phyloP scores from a whole-genome alignment of 2,113 vertebrate species.

The Paedocypris sp. region DNA sequence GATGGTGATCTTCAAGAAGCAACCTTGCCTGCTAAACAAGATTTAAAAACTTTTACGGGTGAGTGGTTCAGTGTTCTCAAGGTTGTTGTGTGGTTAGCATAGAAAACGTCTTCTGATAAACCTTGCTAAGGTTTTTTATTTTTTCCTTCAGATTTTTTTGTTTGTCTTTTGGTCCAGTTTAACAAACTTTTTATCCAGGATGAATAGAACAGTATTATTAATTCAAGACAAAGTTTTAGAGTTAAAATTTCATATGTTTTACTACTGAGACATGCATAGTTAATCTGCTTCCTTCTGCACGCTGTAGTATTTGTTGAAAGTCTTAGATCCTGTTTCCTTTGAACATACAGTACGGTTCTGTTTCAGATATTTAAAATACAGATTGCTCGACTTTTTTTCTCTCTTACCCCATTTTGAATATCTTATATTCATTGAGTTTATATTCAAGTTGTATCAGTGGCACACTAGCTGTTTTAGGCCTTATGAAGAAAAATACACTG shows the following conservation, averaged over 20 bases:
- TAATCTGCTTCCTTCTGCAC: not conserved
- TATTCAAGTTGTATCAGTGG: too few species aligned
- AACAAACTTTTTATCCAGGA: not conserved
- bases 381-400: too few species aligned
- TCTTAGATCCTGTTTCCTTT: too few species aligned
- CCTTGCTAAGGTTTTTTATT: not conserved
- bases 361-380: too few species aligned
- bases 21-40: too few species aligned
- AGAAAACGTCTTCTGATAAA: not conserved
- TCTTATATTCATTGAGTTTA: too few species aligned
- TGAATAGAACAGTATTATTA: not conserved
- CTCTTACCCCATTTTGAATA: too few species aligned
- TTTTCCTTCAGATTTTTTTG: not conserved
- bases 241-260: not conserved
- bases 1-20: too few species aligned
- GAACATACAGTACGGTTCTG: too few species aligned
- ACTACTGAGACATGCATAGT: conserved; percentile 6
- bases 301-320: conserved; percentile 8
- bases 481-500: too few species aligned
- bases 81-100: not conserved
- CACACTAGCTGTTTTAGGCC: too few species aligned
- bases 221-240: not conserved
- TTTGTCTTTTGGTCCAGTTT: not conserved
- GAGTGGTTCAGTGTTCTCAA: conserved; percentile 14
- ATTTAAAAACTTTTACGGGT: conserved; percentile 3